Evolutionary conservation across 1,140 invertebrate species (phyloP), one percentile per base, ranked within the genome.

Genomic region (Lepidurus arcticus): DNA sequence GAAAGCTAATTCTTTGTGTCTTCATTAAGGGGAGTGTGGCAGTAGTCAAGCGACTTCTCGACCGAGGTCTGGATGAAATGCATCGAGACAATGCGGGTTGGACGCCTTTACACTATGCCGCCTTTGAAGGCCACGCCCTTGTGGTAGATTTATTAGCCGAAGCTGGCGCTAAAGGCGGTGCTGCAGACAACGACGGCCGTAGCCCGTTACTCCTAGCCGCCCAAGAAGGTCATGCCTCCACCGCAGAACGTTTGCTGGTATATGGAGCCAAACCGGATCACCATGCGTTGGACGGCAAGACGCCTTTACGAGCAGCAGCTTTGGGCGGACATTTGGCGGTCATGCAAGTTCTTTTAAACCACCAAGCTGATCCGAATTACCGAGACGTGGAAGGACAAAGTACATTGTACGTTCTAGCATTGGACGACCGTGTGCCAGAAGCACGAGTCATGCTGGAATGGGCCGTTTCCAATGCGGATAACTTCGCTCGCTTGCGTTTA

Each of bases 121-220:
- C 95, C 26, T 96, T 96, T 82, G 95, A 98, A 86, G 95, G 94
- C 84, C 95, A 98, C 84, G 86, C 90, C 78, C 93, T 95, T 82
- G 95, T 97, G 34, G 93, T 93, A 81, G 90, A 94, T 80, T 91
- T 93, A 10, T 85, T 98, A 24, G 84, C 97, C 0, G 94, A 97
- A 82, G 93, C 93, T n/a, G 95, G 95, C 1, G 95, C 95, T 0
- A 91, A 94, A 83, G 90, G 96, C 3, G 94, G 95, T 82, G 94
- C 96, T 83, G 90, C 92, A 7, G 96, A 98, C 84, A 97, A 97
- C 85, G 96, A 98, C 82, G 96, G 95, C 3, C 95, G 96, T 85
- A 93, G 94, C 0, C 91, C 96, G 1, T 85, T 98, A 11, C 91
- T 96, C 84, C 86, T 98, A 21, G 95, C 96, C 0, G 92, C 94